Conservation (phyloP, 2,113 vertebrate species). For the Hyperopisus bebe region DNA sequence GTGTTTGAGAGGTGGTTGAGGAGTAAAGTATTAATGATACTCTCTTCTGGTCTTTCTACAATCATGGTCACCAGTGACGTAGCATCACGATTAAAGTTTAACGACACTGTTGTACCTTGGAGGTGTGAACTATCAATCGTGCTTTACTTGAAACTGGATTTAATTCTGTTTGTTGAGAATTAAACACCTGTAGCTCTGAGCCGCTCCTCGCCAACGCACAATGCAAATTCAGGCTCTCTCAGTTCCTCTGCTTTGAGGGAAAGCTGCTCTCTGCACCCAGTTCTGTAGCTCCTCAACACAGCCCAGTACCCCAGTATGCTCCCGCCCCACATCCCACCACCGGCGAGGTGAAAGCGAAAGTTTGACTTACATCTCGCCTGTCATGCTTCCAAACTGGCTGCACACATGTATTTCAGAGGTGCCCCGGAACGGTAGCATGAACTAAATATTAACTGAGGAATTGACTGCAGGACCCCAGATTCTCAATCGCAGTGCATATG, state of each 20-base stretch:
- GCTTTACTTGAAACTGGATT: background rate
- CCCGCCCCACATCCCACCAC: background rate
- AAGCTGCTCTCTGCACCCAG: background rate
- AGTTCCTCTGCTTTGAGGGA: background rate
- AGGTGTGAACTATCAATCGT: background rate
- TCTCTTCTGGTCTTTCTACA: background rate
- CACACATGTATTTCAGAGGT: background rate
- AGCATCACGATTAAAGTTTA: background rate
- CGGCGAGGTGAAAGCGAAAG: no score
- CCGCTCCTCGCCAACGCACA: background rate
- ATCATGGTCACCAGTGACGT: background rate
- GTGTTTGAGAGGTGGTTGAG: background rate
- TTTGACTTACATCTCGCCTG: background rate
- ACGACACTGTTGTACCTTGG: background rate
- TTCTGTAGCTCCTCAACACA: background rate
- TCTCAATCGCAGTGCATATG: background rate
- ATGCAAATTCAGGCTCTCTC: background rate
- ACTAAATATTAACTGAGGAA: background rate
- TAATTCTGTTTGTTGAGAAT: background rate
- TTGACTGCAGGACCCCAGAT: background rate
- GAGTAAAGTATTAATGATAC: background rate
- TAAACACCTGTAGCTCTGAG: background rate
- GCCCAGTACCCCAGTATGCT: background rate
- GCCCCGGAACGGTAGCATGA: background rate
- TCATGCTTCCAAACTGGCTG: background rate